These are phyloP conservation scores for Hymenochirus boettgeri DNA, from an alignment of 2,113 vertebrate genomes.

Conservation along the genomic window DNA sequence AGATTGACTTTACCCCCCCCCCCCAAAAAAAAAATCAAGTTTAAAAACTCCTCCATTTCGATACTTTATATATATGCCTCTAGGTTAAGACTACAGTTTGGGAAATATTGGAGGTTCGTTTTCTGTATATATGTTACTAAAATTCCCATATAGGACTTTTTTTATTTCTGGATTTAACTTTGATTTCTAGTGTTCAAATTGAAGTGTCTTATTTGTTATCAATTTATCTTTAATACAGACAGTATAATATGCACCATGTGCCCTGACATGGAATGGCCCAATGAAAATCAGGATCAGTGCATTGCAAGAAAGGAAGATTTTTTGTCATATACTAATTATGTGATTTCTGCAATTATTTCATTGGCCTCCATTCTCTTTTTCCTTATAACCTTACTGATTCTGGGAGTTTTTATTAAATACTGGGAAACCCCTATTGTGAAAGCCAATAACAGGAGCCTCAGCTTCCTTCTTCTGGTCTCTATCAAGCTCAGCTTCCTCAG, in stretches of 20 bases:
- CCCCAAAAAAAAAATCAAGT: too few relatives aligned
- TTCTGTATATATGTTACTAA: too few relatives aligned
- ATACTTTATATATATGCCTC: too few relatives aligned
- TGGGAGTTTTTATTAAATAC: slow-evolving; percentile 55
- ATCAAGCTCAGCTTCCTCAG: slow-evolving; percentile 68
- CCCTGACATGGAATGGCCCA: slow-evolving; percentile 1
- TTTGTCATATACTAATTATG: slow-evolving; percentile 58
- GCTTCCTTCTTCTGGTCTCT: slow-evolving; percentile 68
- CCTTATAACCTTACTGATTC: slow-evolving; percentile 51
- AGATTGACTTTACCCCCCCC: too few relatives aligned
- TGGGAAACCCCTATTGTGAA: slow-evolving; percentile 60
- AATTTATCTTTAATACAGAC: background rate
- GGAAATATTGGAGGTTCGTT: too few relatives aligned
- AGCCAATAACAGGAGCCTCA: slow-evolving; percentile 68
- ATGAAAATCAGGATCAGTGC: background rate
- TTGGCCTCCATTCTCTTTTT: slow-evolving; percentile 57
- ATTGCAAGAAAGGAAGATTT: background rate
- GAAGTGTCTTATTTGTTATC: too few relatives aligned
- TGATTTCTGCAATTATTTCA: slow-evolving; percentile 58
- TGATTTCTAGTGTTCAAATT: too few relatives aligned
- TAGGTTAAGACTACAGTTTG: too few relatives aligned
- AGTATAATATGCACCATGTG: slow-evolving; percentile 7
- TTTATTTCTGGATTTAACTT: too few relatives aligned
- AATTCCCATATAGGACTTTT: too few relatives aligned
- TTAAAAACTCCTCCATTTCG: too few relatives aligned